Evolutionary conservation across 35 echinoderm and acorn worm species (phyloP), one percentile per base, ranked within the genome.

Genomic region (Strongylocentrotus purpuratus): DNA sequence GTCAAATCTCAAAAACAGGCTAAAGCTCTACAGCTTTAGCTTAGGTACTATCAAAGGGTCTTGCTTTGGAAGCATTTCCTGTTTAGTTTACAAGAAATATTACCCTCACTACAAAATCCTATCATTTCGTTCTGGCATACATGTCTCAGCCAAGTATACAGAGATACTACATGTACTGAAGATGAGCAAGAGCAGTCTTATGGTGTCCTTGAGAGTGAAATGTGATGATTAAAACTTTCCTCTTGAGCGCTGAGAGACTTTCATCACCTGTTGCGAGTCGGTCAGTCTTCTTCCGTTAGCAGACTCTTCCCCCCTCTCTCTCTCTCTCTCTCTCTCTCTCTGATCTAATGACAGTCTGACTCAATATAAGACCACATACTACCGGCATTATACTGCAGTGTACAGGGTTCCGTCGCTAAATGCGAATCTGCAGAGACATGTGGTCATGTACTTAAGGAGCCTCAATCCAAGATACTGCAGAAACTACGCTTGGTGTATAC

Each of bases 181-280:
- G 87, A 89, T 89, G 87, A 89, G 33, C 87, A 45, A 28, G 6
- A 46, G 45, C 87, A 89, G 87, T 89, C 87, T 4, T 89, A 89
- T 46, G 87, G 87, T 33, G 33, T 33, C 87, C 87, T 89, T 89
- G 87, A 89, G 20, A 35, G 87, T 46, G 32, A 33, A 45, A 46
- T 28, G 45, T 31, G 87, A 33, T 89, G 87, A 89, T 89, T 89
- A 89, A 89, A 89, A 89, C 87, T 89, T 89, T 89, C 87, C 87
- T 89, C 87, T 28, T 46, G 45, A 46, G 17, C 87, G 87, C 12
- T 89, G 87, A 89, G 32, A 33, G 33, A 46, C 87, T 89, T 41
- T 33, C 87, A 28, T 89, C 87, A 89, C 32, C 87, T 89, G 87
- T 89, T 46, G 87, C 20, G 87, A 46, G 87, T 45, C 45, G 87